A percentile compares a stretch with the other conserved stretches of the same genome.
Conservation (phyloP, 2,888 invertebrate species). For the Heterodera filipjevi region DNA sequence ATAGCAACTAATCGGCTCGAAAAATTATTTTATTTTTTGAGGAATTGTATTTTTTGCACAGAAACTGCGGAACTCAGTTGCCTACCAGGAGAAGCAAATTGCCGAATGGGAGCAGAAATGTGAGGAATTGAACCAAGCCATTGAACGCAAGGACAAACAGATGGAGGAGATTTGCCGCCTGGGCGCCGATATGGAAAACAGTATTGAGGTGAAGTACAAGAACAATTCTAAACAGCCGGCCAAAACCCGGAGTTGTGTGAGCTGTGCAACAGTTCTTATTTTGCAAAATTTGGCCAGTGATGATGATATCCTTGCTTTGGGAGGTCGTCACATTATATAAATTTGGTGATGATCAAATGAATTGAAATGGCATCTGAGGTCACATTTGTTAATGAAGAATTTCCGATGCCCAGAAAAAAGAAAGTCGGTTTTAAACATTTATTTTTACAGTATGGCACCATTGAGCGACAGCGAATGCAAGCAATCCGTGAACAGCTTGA, state of each 20-base stretch:
- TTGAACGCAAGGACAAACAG: conserved; percentile 34
- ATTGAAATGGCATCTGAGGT: conserved; percentile 9
- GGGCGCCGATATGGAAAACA: conserved; percentile 32
- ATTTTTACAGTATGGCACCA: conserved; percentile 25
- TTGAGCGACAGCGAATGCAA: conserved; percentile 34
- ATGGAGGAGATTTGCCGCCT: conserved; percentile 28
- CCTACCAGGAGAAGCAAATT: conserved; percentile 36
- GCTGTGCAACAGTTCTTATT: no score
- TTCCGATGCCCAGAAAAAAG: no score
- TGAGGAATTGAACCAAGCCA: conserved; percentile 26
- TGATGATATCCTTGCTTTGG: conserved; percentile 13
- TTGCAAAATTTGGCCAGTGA: not conserved
- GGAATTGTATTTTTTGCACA: not conserved
- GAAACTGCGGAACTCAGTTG: conserved; percentile 29
- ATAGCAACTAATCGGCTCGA: no score
- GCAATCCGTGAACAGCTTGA: conserved; percentile 29
- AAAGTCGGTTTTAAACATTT: no score
- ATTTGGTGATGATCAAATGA: not conserved
- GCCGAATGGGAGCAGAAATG: conserved; percentile 31
- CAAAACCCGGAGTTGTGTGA: no score
- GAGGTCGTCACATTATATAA: not conserved
- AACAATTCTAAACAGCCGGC: no score
- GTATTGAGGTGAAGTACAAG: conserved; percentile 21
- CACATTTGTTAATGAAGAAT: no score
- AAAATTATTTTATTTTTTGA: no score